A percentile compares a stretch with the other conserved stretches of the same genome.
Evolutionary conservation across 2,888 invertebrate genomes (phyloP).

Genomic region (Pediacus dermestoides): DNA sequence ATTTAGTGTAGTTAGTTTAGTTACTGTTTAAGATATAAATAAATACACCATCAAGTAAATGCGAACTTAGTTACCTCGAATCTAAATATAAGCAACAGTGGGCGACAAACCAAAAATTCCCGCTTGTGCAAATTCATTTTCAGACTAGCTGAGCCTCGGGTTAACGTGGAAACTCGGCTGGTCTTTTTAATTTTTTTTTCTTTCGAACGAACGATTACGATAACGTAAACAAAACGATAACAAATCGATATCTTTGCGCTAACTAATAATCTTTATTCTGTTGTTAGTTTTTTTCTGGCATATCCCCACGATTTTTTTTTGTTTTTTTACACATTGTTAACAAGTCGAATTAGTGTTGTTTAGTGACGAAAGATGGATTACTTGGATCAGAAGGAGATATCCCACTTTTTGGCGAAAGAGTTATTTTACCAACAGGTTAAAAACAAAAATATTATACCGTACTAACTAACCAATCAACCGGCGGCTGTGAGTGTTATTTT

Average conservation of each 20-base stretch:
- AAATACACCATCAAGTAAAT: constrained; percentile 22
- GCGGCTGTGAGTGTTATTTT: too few relatives aligned
- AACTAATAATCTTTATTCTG: constrained; percentile 3
- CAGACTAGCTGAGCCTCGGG: constrained; percentile 47
- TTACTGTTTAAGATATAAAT: constrained; percentile 28
- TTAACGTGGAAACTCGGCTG: constrained; percentile 26
- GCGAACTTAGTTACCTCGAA: constrained; percentile 44
- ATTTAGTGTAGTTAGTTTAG: too few relatives aligned
- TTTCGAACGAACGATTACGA: constrained; percentile 44
- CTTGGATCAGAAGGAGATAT: constrained; percentile 81
- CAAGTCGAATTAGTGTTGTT: neutral
- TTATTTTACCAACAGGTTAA: constrained; percentile 70
- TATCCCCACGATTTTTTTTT: constrained; percentile 12
- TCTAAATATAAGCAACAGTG: constrained; percentile 45
- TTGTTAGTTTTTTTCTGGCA: constrained; percentile 14
- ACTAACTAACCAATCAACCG: too few relatives aligned
- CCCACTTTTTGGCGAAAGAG: constrained; percentile 80
- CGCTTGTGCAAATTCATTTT: constrained; percentile 41
- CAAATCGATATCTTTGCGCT: too few relatives aligned
- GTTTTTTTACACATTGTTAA: constrained; percentile 6
- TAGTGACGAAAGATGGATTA: constrained; percentile 39
- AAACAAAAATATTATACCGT: too few relatives aligned
- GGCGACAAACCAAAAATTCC: constrained; percentile 48
- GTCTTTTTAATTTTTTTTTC: constrained; percentile 29
- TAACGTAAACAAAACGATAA: constrained; percentile 3